Base-by-base conservation (phyloP, 35 echinoderm and acorn worm species). In the Patiria miniata region DNA sequence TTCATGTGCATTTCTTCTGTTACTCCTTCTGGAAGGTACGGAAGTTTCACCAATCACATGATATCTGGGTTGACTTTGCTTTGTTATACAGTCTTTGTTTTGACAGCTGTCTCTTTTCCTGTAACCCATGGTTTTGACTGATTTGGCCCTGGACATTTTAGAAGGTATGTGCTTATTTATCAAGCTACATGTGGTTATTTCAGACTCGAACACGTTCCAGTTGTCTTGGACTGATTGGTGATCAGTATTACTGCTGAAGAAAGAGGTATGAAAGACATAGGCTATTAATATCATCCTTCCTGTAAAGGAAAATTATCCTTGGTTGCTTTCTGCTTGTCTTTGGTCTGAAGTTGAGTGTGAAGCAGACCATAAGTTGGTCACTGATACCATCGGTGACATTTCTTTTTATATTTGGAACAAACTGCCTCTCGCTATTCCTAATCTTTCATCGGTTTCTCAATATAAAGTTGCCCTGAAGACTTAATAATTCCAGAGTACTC, bases 331-430 rank as follows among this genome's bases (percentile, higher is more conserved):
- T 8, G n/a, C 10, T 0, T 21, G 39, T 7, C 78, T 79, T 36
- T 79, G 78, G 78, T n/a, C 40, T 79, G 78, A 79, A 39, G 78
- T 79, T 36, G 16, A 79, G 78, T 36, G 33, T 37, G n/a, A 79
- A 79, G 39, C 78, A 79, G 21, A 79, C 78, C 37, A 79, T 79
- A 0, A 79, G 78, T 12, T 79, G 78, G 39, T 79, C 77, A 79
- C 77, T 79, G 19, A 79, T 37, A 37, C 78, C 33, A 10, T 34
- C 36, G 17, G 30, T 39, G 78, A 79, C 37, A 14, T 39, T 57
- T 57, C 54, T n/a, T n/a, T n/a, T n/a, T n/a, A n/a, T n/a, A n/a
- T n/a, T n/a, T n/a, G n/a, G n/a, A n/a, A n/a, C n/a, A n/a, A n/a
- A n/a, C n/a, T n/a, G n/a, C n/a, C n/a, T n/a, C n/a, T n/a, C n/a